phyloP scores from a whole-genome alignment of 2,888 invertebrate genomes.

The Trachelus troglodyta region DNA sequence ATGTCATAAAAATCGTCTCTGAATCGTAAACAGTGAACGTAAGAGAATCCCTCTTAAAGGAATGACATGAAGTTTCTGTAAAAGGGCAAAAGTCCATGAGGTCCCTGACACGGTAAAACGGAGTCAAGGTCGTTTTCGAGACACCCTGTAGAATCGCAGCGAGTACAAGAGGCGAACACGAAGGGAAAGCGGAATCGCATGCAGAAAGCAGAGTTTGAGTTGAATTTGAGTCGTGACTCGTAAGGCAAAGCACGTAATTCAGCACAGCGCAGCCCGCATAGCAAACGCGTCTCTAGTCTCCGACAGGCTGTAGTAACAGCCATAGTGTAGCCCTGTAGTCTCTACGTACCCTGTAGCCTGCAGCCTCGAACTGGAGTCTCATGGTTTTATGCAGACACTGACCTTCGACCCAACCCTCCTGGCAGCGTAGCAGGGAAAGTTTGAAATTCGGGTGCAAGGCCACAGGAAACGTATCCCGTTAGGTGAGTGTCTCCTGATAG shows the following conservation, averaged over 20 bases:
- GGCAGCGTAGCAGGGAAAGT: constrained; percentile 54
- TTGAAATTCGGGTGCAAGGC: constrained; percentile 65
- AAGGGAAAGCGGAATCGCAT: constrained; percentile 44
- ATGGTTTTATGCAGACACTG: constrained; percentile 66
- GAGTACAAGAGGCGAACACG: not conserved
- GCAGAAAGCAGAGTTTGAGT: constrained; percentile 59
- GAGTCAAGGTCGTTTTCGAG: constrained; percentile 9
- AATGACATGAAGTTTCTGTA: not conserved
- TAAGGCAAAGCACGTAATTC: constrained; percentile 63
- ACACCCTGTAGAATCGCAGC: constrained; percentile 10
- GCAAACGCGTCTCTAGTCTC: constrained; percentile 52
- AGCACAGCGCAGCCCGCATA: constrained; percentile 63
- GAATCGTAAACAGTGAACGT: not conserved
- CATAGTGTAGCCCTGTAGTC: constrained; percentile 31
- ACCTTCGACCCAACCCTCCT: constrained; percentile 56
- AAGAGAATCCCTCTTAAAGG: not conserved
- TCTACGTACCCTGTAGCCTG: constrained; percentile 48
- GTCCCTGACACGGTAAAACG: not conserved
- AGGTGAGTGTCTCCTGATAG: not conserved
- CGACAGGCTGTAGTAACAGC: constrained; percentile 24
- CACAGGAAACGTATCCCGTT: constrained; percentile 39
- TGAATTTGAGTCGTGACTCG: constrained; percentile 63
- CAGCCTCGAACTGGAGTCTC: constrained; percentile 39
- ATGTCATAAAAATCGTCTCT: not conserved
- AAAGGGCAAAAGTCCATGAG: not conserved